phyloP scores from a whole-genome alignment of 2,797 vertebrate genomes.

The Lophius americanus region DNA sequence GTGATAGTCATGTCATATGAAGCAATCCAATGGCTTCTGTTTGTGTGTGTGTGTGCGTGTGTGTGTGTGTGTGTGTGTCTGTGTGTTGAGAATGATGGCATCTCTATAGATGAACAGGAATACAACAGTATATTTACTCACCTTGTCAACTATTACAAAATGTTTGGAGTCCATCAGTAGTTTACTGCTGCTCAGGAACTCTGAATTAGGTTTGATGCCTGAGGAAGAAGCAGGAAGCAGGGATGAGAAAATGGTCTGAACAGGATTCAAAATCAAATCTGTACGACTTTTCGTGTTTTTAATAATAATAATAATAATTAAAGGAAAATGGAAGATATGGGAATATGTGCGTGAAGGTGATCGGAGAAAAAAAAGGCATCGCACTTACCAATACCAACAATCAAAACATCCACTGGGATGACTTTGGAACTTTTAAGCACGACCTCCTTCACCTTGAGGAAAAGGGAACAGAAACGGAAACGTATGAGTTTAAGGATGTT shows the following conservation, averaged over 20 bases:
- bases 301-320: no score
- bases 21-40: no score
- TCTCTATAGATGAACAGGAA: background rate
- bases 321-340: background rate
- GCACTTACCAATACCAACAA: conserved; percentile 85
- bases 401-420: conserved; percentile 82
- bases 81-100: background rate
- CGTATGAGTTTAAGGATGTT: background rate
- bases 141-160: conserved; percentile 84
- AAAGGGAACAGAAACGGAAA: conserved; percentile 11
- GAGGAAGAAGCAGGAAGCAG: conserved; percentile 14
- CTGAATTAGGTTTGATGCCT: conserved; percentile 78
- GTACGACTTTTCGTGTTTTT: background rate
- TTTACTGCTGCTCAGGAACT: conserved; percentile 77
- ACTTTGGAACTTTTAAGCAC: conserved; percentile 77
- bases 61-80: no score
- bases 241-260: background rate
- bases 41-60: no score
- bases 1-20: no score
- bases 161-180: conserved; percentile 77
- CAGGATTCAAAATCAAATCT: background rate
- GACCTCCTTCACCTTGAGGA: conserved; percentile 80
- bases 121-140: conserved; percentile 47
- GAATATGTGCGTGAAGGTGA: background rate
- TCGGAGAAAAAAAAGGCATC: background rate